Evolutionary conservation across 2,113 vertebrate species (phyloP).

Genomic region (Hystrix brachyura): DNA sequence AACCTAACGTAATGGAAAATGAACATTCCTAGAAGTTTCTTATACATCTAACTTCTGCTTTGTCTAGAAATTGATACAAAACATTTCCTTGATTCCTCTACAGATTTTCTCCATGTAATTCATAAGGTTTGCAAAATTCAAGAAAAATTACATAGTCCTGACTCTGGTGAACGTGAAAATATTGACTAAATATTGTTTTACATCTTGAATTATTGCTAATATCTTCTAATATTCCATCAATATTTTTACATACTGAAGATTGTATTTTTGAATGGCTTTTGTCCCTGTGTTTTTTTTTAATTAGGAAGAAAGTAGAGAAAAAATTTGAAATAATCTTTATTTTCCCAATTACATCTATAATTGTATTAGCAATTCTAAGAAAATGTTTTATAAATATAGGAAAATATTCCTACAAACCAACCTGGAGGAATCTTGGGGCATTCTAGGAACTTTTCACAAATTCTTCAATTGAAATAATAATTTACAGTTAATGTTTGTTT

Average conservation of each 20-base stretch:
- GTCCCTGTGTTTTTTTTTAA: slow-evolving; percentile 25
- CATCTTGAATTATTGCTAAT: slow-evolving; percentile 14
- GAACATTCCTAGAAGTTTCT: background rate
- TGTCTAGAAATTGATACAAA: background rate
- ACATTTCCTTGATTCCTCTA: background rate
- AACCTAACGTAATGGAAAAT: slow-evolving; percentile 4
- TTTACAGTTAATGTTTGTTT: slow-evolving; percentile 37
- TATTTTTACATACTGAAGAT: slow-evolving; percentile 59
- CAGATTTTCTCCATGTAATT: background rate
- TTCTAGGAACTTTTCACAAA: slow-evolving; percentile 40
- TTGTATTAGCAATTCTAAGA: slow-evolving; percentile 36
- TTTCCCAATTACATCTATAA: background rate
- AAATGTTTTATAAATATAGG: slow-evolving; percentile 53
- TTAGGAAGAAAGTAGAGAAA: slow-evolving; percentile 45
- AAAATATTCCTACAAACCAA: slow-evolving; percentile 62
- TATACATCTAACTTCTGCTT: slow-evolving; percentile 35
- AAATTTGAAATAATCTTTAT: slow-evolving; percentile 49
- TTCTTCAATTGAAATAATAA: slow-evolving; percentile 61
- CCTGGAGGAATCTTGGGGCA: background rate
- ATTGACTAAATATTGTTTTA: background rate
- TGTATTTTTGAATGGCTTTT: slow-evolving; percentile 16
- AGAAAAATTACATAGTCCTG: background rate
- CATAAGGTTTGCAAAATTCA: slow-evolving; percentile 21
- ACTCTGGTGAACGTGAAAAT: background rate
- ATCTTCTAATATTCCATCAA: background rate